Evolutionary conservation across 2,888 invertebrate species (phyloP).

Genomic region (Cataglyphis livida): DNA sequence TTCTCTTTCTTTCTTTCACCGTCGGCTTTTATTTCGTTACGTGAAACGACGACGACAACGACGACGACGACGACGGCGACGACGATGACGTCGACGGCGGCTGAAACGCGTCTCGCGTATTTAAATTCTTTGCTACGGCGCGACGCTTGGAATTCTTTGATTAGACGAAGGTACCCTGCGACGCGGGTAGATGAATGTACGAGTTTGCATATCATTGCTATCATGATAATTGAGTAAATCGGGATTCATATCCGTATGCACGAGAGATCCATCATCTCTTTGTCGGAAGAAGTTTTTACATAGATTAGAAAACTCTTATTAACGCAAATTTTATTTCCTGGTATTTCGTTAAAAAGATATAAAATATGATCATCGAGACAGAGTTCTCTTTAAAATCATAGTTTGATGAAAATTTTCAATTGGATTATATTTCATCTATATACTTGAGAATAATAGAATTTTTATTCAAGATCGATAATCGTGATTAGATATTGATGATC

Average conservation of each 20-base stretch:
- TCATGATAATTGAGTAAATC: conserved; percentile 1
- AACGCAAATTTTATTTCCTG: not conserved
- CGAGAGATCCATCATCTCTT: not conserved
- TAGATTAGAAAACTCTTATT: not conserved
- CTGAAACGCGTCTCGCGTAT: conserved; percentile 81
- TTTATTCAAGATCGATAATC: not conserved
- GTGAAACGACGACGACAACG: conserved; percentile 64
- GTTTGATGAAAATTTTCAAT: not conserved
- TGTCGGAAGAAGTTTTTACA: not conserved
- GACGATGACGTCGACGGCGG: conserved; percentile 49
- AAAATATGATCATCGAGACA: not conserved
- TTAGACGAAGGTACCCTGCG: conserved; percentile 77
- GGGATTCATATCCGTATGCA: not conserved
- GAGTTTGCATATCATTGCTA: not conserved
- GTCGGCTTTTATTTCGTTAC: conserved; percentile 85
- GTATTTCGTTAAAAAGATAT: not conserved
- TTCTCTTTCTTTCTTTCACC: conserved; percentile 77
- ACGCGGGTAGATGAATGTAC: conserved; percentile 22
- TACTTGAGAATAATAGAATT: not conserved
- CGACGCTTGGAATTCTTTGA: conserved; percentile 82
- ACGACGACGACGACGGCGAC: conserved; percentile 51
- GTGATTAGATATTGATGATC: not conserved
- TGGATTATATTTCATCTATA: not conserved
- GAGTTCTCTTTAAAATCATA: not conserved
- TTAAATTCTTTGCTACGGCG: conserved; percentile 80